These are phyloP conservation scores for Onthophagus taurus DNA, from an alignment of 1,140 invertebrate species.

Conservation along the genomic window DNA sequence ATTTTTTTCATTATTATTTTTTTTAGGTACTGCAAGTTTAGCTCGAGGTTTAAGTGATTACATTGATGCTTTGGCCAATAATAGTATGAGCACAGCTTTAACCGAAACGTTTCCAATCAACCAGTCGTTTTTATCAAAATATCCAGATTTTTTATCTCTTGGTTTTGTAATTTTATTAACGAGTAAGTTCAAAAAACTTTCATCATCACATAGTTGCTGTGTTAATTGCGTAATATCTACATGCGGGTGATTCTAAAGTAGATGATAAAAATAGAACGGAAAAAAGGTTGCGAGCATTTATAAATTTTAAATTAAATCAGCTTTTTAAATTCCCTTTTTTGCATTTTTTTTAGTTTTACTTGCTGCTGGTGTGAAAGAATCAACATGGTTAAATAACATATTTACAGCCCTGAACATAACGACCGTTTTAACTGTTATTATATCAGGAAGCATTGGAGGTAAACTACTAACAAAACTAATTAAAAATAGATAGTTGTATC, in stretches of 20 bases:
- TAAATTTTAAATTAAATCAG: conserved; percentile 8
- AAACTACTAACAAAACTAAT: too few species aligned
- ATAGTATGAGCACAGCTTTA: conserved; percentile 62
- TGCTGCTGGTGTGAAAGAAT: conserved; percentile 78
- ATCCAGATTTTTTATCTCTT: conserved; percentile 77
- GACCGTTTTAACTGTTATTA: conserved; percentile 75
- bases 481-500: too few species aligned
- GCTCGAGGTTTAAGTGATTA: conserved; percentile 85
- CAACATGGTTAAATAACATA: conserved; percentile 79
- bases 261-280: too few species aligned
- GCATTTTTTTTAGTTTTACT: conserved; percentile 51
- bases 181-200: conserved; percentile 36
- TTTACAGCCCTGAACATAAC: conserved; percentile 80
- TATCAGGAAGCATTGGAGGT: conserved; percentile 75
- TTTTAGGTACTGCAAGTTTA: conserved; percentile 75
- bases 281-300: too few species aligned
- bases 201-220: too few species aligned
- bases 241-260: too few species aligned
- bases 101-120: conserved; percentile 59
- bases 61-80: conserved; percentile 69
- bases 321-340: background rate
- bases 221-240: too few species aligned
- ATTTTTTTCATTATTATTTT: too few species aligned
- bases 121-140: conserved; percentile 60
- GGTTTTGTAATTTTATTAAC: conserved; percentile 56